Evolutionary conservation across 2,113 vertebrate genomes (phyloP), one percentile per base, ranked within the genome.

Genomic region (Bos javanicus): DNA sequence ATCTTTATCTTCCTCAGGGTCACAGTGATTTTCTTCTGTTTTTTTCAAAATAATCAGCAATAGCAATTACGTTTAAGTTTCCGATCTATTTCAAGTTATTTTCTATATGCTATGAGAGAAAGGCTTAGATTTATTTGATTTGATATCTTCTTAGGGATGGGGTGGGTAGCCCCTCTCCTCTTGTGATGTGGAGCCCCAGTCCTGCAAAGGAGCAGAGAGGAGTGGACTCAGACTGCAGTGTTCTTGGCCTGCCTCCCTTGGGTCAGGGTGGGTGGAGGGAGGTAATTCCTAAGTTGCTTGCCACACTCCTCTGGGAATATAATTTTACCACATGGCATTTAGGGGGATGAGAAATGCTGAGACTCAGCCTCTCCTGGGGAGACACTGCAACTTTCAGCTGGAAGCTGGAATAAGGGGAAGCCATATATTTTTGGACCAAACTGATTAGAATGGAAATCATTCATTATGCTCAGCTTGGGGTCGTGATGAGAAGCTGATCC

Each of bases 221-320:
- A 10, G 0, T 33, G 4, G 36, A 28, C 9, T 19, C 6, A 6
- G 28, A 13, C 33, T 5, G 2, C 11, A 28, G 13, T 30, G 10
- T 30, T 33, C 28, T 7, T 46, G 48, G 28, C 26, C 25, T 2
- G 16, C 28, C n/a, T 36, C 6, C 3, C n/a, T 21, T 2, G 0
- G 30, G 52, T 1, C 26, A 26, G 17, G 26, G 33, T 21, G 11
- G 15, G 7, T 43, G 39, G 17, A 7, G 10, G 36, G 4, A 50
- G 12, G 4, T 2, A 25, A 11, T 3, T 33, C 33, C 17, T 14
- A 52, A 46, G 1, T 23, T 36, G 39, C 17, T 4, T 30, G 43
- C 23, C 25, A 48, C 4, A 16, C 17, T 78, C 21, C 39, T 50
- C 46, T 64, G 21, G 26, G 28, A 78, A 36, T 21, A 14, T 26